Conservation (phyloP, 2,888 invertebrate species). For the Miltochrista miniata region DNA sequence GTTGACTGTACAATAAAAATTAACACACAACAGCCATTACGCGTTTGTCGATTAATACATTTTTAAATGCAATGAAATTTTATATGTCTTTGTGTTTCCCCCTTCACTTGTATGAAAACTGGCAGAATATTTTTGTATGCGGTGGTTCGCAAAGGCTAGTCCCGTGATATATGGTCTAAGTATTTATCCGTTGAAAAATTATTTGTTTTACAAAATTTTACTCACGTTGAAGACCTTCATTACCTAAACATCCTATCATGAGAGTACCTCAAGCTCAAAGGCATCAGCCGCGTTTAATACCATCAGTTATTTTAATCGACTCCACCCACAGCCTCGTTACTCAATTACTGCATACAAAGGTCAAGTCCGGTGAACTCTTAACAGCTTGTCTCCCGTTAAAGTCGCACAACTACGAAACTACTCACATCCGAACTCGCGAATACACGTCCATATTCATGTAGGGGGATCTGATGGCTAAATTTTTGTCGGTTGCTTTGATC, state of each 20-base stretch:
- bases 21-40: too few relatives aligned
- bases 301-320: constrained; percentile 41
- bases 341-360: constrained; percentile 54
- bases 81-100: too few relatives aligned
- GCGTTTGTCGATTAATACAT: too few relatives aligned
- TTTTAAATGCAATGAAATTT: too few relatives aligned
- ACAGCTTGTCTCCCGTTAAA: constrained; percentile 48
- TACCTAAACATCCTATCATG: constrained; percentile 5
- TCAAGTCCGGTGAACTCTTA: constrained; percentile 71
- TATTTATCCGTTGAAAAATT: too few relatives aligned
- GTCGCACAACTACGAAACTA: constrained; percentile 22
- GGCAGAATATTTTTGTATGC: too few relatives aligned
- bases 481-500: constrained; percentile 2
- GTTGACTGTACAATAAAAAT: too few relatives aligned
- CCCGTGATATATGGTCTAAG: too few relatives aligned
- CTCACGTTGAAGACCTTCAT: neutral
- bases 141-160: too few relatives aligned
- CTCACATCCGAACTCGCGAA: constrained; percentile 32
- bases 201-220: neutral
- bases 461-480: constrained; percentile 1
- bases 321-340: constrained; percentile 37
- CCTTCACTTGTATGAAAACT: too few relatives aligned
- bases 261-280: constrained; percentile 28
- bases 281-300: constrained; percentile 34
- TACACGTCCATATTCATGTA: constrained; percentile 31